Evolutionary conservation across 53 echinoderm and acorn worm species (phyloP), one percentile per base, ranked within the genome.

Genomic region (Pentamera pediparva): DNA sequence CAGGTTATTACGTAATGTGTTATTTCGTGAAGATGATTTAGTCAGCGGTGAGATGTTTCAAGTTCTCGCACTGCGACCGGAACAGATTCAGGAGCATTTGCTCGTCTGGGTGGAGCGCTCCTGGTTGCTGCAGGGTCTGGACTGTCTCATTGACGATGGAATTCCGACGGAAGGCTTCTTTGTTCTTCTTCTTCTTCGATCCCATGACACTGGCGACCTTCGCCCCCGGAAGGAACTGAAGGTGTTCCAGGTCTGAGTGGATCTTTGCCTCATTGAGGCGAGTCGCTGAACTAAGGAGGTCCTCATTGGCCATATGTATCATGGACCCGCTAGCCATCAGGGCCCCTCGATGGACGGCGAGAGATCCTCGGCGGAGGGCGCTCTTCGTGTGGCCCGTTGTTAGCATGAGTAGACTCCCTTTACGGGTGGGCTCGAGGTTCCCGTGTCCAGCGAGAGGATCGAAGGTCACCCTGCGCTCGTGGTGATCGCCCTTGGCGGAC

Each of bases 131-230:
- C 24, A 81, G 62, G 2, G 85, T 61, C n/a, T 88, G 76, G 62
- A 95, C 69, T 32, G 82, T 70, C 6, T 95, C 91, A 2, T 88
- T 88, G 62, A 91, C 69, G n/a, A 90, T 75, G 27, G 96, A 87
- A 56, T 95, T 95, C 18, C 91, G 84, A 11, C 96, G 85, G 57
- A 82, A 82, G 2, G 82, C 76, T 77, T 91, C 90, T 56, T 82
- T 87, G 2, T 79, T 78, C 41, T 79, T 80, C 38, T 88, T 77
- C 21, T 74, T 82, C 62, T 77, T 85, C 5, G 79, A 57, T 2
- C 88, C 88, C 22, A 88, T 88, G 5, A 60, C 79, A 5, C 39
- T 35, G 10, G 96, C 96, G 4, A 85, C 81, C 63, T 89, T 89
- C 12, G 96, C 64, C 7, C 83, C 85, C 1, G 74, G 50, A 59